Percentiles rank a stretch among this genome's conserved stretches.
Conservation (phyloP, 1,140 invertebrate species). For the Frieseomelitta varia region DNA sequence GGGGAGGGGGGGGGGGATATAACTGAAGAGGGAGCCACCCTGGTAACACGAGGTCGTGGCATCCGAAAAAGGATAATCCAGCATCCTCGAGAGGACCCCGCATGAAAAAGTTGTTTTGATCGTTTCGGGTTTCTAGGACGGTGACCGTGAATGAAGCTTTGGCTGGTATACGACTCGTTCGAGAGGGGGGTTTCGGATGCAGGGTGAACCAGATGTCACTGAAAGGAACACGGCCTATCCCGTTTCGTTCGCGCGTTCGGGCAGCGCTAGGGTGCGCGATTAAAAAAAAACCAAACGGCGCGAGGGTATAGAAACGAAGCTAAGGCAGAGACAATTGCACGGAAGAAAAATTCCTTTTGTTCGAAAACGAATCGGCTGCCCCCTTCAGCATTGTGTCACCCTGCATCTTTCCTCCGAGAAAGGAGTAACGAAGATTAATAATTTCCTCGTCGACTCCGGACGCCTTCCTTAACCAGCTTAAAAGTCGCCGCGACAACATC, state of each 20-base stretch:
- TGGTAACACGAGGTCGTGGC: slow-evolving; percentile 39
- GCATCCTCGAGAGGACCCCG: slow-evolving; percentile 71
- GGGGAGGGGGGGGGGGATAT: background rate
- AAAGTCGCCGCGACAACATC: background rate
- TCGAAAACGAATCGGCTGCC: background rate
- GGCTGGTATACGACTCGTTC: slow-evolving; percentile 48
- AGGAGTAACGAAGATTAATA: slow-evolving; percentile 36
- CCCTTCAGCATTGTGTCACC: background rate
- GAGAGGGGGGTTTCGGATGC: slow-evolving; percentile 12
- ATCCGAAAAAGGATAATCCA: slow-evolving; percentile 73
- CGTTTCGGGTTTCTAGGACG: slow-evolving; percentile 79
- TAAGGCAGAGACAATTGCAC: slow-evolving; percentile 41
- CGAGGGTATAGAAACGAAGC: background rate
- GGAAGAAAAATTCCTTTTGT: slow-evolving; percentile 44
- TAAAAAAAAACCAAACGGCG: slow-evolving; percentile 44
- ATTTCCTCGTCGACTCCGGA: slow-evolving; percentile 4
- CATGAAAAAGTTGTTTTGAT: slow-evolving; percentile 80
- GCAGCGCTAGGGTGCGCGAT: slow-evolving; percentile 46
- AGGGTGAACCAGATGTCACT: slow-evolving; percentile 62
- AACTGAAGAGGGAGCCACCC: slow-evolving; percentile 19
- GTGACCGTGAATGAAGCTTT: slow-evolving; percentile 74
- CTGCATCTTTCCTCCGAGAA: background rate
- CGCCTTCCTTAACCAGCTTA: background rate
- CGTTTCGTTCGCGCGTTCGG: slow-evolving; percentile 44
- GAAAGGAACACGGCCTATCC: slow-evolving; percentile 53